Percentiles rank a stretch among this genome's conserved stretches.
Evolutionary conservation across 2,888 invertebrate genomes (phyloP).

Genomic region (Adelognathus sp.): DNA sequence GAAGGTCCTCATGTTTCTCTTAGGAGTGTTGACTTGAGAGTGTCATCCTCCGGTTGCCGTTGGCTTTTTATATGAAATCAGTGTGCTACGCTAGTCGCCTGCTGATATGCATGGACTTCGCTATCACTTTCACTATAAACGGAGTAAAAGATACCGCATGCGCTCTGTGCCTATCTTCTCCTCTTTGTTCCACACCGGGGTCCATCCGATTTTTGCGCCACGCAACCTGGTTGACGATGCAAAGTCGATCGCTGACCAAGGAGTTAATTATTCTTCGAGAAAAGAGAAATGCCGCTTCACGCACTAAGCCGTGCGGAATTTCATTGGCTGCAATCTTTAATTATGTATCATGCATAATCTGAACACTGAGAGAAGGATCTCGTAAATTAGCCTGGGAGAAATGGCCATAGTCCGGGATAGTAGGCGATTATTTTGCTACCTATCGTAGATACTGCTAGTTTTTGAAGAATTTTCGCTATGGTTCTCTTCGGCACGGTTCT

Average conservation of each 20-base stretch:
- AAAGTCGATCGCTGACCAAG: conserved; percentile 17
- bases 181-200: conserved; percentile 58
- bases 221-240: conserved; percentile 60
- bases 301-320: no score
- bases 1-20: conserved; percentile 69
- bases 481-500: no score
- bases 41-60: no score
- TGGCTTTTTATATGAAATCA: conserved; percentile 71
- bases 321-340: no score
- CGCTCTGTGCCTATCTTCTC: conserved; percentile 55
- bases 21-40: conserved; percentile 62
- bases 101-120: conserved; percentile 37
- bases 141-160: conserved; percentile 68
- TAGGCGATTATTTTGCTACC: no score
- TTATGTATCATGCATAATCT: no score
- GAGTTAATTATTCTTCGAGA: conserved; percentile 27
- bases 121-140: conserved; percentile 75
- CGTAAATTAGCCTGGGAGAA: no score
- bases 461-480: no score
- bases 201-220: conserved; percentile 68
- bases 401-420: no score
- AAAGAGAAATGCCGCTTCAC: no score
- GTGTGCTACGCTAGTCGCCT: conserved; percentile 49
- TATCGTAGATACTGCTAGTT: no score
- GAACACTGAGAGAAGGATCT: no score